phyloP scores from a whole-genome alignment of 2,888 invertebrate species.

The Platycheirus albimanus region DNA sequence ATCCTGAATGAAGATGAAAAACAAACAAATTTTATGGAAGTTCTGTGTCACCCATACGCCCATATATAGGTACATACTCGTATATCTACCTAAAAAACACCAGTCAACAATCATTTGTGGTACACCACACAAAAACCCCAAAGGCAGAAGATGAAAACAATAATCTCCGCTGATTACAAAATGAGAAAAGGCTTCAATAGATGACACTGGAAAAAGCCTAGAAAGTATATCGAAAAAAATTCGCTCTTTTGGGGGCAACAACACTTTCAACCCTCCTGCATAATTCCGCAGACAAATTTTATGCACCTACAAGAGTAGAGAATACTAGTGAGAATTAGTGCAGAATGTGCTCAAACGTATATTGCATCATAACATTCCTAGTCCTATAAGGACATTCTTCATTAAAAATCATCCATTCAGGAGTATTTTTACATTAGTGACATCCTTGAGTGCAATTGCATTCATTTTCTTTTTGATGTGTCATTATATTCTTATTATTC shows the following conservation, averaged over 20 bases:
- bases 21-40: slow-evolving; percentile 13
- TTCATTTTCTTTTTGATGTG: slow-evolving; percentile 70
- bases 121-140: slow-evolving; percentile 47
- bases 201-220: slow-evolving; percentile 69
- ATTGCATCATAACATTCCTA: slow-evolving; percentile 36
- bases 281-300: slow-evolving; percentile 2
- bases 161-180: slow-evolving; percentile 73
- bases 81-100: no score
- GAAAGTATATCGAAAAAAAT: background rate
- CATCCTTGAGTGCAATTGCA: slow-evolving; percentile 74
- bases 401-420: slow-evolving; percentile 74
- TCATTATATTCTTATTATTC: slow-evolving; percentile 69
- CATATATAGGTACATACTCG: no score
- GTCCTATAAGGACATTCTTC: slow-evolving; percentile 69
- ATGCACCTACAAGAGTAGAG: background rate
- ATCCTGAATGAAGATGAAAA: slow-evolving; percentile 36
- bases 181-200: slow-evolving; percentile 74
- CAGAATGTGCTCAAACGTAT: slow-evolving; percentile 66
- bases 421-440: slow-evolving; percentile 74
- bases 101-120: slow-evolving; percentile 61
- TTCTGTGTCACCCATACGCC: slow-evolving; percentile 18
- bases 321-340: slow-evolving; percentile 59
- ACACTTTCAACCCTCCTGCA: slow-evolving; percentile 44
- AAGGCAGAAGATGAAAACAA: slow-evolving; percentile 65
- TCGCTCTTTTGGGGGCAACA: slow-evolving; percentile 53